Evolutionary conservation across 1,140 invertebrate genomes (phyloP), one percentile per base, ranked within the genome.

Genomic region (Drosophila cardini): DNA sequence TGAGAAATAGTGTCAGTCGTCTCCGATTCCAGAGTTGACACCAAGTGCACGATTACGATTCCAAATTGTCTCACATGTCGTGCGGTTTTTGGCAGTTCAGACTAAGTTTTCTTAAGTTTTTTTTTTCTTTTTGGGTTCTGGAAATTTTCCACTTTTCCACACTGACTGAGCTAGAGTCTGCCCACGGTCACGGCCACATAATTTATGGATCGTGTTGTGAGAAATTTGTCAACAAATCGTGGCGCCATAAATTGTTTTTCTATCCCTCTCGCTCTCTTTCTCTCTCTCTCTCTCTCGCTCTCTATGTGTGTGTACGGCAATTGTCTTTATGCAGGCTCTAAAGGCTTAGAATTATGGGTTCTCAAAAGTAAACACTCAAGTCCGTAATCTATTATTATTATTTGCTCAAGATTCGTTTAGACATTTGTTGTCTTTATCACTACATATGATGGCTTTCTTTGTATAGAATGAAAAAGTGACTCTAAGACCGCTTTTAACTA

Each of bases 181-280:
- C 60, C 60, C 76, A 74, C 79, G 80, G 82, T 80, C 77, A 90
- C 85, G 84, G 84, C 50, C 80, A 89, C 74, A 89, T 89, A 89
- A 89, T 89, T 89, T 87, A 89, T 89, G 67, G 56, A 60, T 89
- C 84, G 84, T 90, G 84, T 89, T 75, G 72, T 76, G 70, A 55
- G 71, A 90, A 89, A 89, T 89, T 89, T 89, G 84, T 89, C 84
- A 89, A 89, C 84, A 76, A 75, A 84, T 89, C 84, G 84, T 89
- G 84, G 84, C 64, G 74, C 78, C 74, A 87, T 89, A 86, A 86
- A 86, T 89, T 89, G 61, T 76, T 60, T 42, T 63, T 38, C 13
- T 53, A 53, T 68, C 43, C 21, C 11, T 9, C 53, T 58, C 21
- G 21, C 21, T 26, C n/a, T n/a, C n/a, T n/a, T 34, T 16, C 43